A percentile compares a stretch with the other conserved stretches of the same genome.
Evolutionary conservation across 2,888 invertebrate genomes (phyloP).

Genomic region (Eupelmus urozonus): DNA sequence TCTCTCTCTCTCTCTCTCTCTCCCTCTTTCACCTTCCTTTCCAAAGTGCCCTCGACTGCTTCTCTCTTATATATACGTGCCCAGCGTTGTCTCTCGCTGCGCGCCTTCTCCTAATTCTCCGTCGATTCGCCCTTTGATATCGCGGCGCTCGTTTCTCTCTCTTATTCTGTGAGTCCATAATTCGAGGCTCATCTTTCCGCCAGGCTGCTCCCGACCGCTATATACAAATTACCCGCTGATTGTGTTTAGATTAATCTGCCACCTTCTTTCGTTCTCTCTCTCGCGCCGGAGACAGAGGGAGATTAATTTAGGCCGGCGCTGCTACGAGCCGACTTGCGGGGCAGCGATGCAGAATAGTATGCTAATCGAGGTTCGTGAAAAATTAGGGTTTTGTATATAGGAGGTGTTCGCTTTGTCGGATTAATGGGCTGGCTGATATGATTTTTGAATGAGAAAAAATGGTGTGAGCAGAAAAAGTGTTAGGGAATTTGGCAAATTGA

Average conservation of each 20-base stretch:
- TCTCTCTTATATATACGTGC: constrained; percentile 55
- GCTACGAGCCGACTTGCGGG: too few relatives aligned
- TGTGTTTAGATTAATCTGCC: constrained; percentile 33
- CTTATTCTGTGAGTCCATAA: constrained; percentile 28
- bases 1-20: constrained; percentile 29
- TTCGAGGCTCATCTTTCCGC: constrained; percentile 11
- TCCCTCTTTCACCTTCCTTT: constrained; percentile 58
- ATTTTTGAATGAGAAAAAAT: too few relatives aligned
- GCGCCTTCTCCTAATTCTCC: constrained; percentile 53
- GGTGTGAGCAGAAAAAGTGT: too few relatives aligned
- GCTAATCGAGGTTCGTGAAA: too few relatives aligned
- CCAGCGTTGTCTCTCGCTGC: constrained; percentile 19
- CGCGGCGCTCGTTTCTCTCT: not conserved
- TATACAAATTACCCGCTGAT: constrained; percentile 24
- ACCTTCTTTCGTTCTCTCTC: not conserved
- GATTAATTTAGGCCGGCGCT: too few relatives aligned
- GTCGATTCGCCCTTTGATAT: constrained; percentile 52
- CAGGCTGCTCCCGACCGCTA: not conserved
- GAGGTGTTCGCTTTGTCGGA: too few relatives aligned
- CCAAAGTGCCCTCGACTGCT: constrained; percentile 55
- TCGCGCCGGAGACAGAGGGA: too few relatives aligned
- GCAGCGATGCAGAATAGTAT: too few relatives aligned
- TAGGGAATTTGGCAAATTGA: too few relatives aligned
- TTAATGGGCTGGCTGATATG: too few relatives aligned
- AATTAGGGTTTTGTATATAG: too few relatives aligned